phyloP scores from a whole-genome alignment of 1,140 invertebrate species.

The Brachionus calyciflorus region DNA sequence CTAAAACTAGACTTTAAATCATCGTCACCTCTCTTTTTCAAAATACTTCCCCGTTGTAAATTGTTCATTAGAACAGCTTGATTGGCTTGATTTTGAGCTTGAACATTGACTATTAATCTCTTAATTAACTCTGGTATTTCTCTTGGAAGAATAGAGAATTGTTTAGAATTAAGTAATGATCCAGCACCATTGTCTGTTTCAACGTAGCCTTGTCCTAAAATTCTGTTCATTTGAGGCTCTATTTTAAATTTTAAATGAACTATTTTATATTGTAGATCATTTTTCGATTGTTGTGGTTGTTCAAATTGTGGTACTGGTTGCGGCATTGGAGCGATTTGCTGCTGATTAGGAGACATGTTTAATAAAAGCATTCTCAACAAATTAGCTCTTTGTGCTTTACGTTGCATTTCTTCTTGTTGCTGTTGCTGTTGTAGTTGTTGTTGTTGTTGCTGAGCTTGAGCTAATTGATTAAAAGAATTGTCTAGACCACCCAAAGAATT shows the following conservation, averaged over 20 bases:
- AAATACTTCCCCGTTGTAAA: neutral
- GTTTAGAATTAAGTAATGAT: neutral
- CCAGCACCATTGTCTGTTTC: neutral
- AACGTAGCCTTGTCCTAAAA: slow-evolving; percentile 11
- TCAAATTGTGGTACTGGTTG: neutral
- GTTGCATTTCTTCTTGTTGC: neutral
- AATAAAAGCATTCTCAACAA: slow-evolving; percentile 7
- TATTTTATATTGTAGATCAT: slow-evolving; percentile 29
- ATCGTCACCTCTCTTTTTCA: slow-evolving; percentile 1
- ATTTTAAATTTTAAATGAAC: slow-evolving; percentile 29
- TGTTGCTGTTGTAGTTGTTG: no score
- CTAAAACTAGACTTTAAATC: neutral
- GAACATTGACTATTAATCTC: neutral
- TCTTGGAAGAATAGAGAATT: neutral
- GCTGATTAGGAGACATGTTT: neutral
- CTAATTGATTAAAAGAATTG: neutral
- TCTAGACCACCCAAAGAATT: slow-evolving; percentile 6
- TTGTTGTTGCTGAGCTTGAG: neutral
- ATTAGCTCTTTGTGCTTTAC: neutral
- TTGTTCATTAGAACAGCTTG: no score
- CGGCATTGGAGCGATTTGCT: neutral
- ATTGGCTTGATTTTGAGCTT: neutral
- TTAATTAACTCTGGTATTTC: slow-evolving; percentile 24
- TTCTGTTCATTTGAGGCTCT: neutral
- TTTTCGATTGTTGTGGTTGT: neutral